Conservation (phyloP, 2,113 vertebrate species). For the zebrafish (Danio rerio) region GRCz12tu NC_133184.1:53971501-53972000, state of each 20-base stretch:
- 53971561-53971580: too few relatives aligned
- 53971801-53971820: slow-evolving; percentile 86
- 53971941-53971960: too few relatives aligned
- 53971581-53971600: too few relatives aligned
- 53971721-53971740: neutral
- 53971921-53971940: slow-evolving; percentile 53
- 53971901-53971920: slow-evolving; percentile 76
- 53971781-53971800: slow-evolving; percentile 81
- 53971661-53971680: too few relatives aligned
- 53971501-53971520: too few relatives aligned
- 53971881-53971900: slow-evolving; percentile 87
- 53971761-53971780: slow-evolving; percentile 86
- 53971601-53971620: too few relatives aligned
- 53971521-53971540: too few relatives aligned
- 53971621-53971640: neutral
- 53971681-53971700: too few relatives aligned
- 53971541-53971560: too few relatives aligned
- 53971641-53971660: neutral
- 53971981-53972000: too few relatives aligned
- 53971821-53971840: slow-evolving; percentile 85
- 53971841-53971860: slow-evolving; percentile 78
- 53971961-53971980: too few relatives aligned
- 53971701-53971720: too few relatives aligned
- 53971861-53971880: slow-evolving; percentile 85
- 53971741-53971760: slow-evolving; percentile 70